Evolutionary conservation across 2,888 invertebrate genomes (phyloP), one percentile per base, ranked within the genome.

Genomic region (Allophyes oxyacanthae): DNA sequence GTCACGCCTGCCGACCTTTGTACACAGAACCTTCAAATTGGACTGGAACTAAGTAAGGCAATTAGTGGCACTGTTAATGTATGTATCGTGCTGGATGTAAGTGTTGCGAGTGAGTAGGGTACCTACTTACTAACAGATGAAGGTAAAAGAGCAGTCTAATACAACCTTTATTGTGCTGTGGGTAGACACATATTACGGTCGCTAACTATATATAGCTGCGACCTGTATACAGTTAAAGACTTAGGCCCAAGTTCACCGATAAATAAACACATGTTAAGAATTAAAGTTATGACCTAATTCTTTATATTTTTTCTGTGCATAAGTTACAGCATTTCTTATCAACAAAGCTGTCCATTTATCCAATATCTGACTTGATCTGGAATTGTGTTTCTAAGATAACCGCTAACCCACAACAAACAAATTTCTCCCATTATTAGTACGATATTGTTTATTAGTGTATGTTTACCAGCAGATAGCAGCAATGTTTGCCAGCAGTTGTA

Each of bases 1-100:
- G 64, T 61, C 46, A 54, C 14, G 55, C 63, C 66, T 75, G 57
- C 52, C 58, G 46, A 61, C 78, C 75, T 77, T 82, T 79, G 77
- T 77, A 73, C 72, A 65, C 20, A 33, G 36, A 38, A 25, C 38
- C 32, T 57, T 71, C 43, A 52, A 58, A 51, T 57, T 65, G 44
- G 41, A 33, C 41, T 40, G 56, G 45, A 56, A 53, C 36, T 48
- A 61, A 72, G 61, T 64, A 65, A 56, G 38, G 42, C 56, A 72
- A 70, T 72, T 72, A 69, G 66, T 60, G 60, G 58, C 41, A 48
- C 59, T 56, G 52, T 53, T 64, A 63, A 67, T 69, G 58, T 61
- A 57, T 54, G 54, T 64, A 58, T 55, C 38, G 52, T 60, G 54
- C 57, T 56, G 54, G 48, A 57, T 64, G 51, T 50, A 49, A 34